Percentiles rank a stretch among this genome's conserved stretches.
These are phyloP conservation scores for Tetanocera ferruginea DNA, from an alignment of 2,888 invertebrate species.

Conservation along the genomic window DNA sequence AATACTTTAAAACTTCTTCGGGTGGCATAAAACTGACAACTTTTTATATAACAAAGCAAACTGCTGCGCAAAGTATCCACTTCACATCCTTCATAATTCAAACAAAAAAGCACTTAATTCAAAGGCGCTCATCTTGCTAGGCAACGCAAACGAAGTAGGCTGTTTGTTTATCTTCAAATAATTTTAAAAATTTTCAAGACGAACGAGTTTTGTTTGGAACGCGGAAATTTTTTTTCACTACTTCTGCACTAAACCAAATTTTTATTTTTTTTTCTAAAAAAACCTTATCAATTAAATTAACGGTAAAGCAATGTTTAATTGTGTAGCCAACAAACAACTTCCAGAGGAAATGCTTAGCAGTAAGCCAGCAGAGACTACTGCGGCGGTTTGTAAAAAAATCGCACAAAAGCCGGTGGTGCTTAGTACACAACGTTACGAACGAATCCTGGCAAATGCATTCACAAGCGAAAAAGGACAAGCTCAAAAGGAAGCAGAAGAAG, in stretches of 20 bases:
- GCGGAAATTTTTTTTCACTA: neutral
- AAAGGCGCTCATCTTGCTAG: neutral
- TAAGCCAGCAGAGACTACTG: neutral
- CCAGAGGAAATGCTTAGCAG: conserved; percentile 12
- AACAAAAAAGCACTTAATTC: neutral
- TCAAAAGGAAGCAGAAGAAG: conserved; percentile 60
- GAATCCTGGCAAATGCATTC: conserved; percentile 46
- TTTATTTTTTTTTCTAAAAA: conserved; percentile 1
- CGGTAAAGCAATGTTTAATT: conserved; percentile 26
- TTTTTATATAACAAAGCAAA: no score
- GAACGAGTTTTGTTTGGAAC: conserved; percentile 10
- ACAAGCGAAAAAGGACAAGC: conserved; percentile 45
- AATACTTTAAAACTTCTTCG: no score
- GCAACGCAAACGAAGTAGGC: conserved; percentile 43
- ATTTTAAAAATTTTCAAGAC: conserved; percentile 41
- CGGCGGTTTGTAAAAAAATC: conserved; percentile 9
- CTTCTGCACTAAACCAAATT: neutral
- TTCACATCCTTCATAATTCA: neutral
- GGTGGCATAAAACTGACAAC: no score
- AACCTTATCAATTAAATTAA: conserved; percentile 4
- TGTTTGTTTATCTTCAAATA: conserved; percentile 44
- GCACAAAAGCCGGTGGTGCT: conserved; percentile 55
- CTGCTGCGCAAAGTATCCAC: neutral
- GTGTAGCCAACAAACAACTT: conserved; percentile 16
- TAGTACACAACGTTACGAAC: conserved; percentile 50